Base-by-base conservation (phyloP, 2,113 vertebrate species). In the Ammospiza nelsoni region DNA sequence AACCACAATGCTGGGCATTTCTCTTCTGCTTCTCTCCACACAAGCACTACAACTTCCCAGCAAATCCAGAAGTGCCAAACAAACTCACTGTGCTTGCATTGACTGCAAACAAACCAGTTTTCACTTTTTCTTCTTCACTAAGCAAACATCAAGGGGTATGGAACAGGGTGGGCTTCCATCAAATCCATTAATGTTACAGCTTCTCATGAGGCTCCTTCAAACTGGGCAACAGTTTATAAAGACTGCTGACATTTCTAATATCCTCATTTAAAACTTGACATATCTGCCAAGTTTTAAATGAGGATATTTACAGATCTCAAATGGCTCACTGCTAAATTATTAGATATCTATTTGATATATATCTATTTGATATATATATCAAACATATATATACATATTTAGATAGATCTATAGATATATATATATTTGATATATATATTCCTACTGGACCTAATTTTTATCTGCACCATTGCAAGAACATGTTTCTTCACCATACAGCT, bases 1-100 rank as follows among this genome's bases (percentile, higher is more conserved):
- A 81, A 5, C 10, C 23, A 16, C 0, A 0, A 12, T 7, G 29
- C 0, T 43, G 39, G 52, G 43, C 39, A 63, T 19, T 65, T 27
- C 24, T n/a, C 43, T 69, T 23, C 20, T 75, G 58, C 21, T 29
- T 62, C 44, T 39, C 27, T 8, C 27, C 5, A 1, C 5, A 51
- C 21, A 67, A 29, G 6, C 18, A n/a, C 37, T 24, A 6, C 48
- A 48, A 48, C 68, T 63, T 63, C 65, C 49, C 39, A 67, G n/a
- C 21, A 89, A 82, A 59, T 9, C 74, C 48, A 48, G 8, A 72
- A 84, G 37, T 23, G 39, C 28, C 57, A 63, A 48, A 62, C 15
- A 68, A 90, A 41, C 8, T 28, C 18, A 24, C 35, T 12, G 9
- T 44, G 28, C 37, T 75, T 49, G 54, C 71, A 68, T 0, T 15